Conservation (phyloP, 2,888 invertebrate genomes). For the Phaonia tiefii region DNA sequence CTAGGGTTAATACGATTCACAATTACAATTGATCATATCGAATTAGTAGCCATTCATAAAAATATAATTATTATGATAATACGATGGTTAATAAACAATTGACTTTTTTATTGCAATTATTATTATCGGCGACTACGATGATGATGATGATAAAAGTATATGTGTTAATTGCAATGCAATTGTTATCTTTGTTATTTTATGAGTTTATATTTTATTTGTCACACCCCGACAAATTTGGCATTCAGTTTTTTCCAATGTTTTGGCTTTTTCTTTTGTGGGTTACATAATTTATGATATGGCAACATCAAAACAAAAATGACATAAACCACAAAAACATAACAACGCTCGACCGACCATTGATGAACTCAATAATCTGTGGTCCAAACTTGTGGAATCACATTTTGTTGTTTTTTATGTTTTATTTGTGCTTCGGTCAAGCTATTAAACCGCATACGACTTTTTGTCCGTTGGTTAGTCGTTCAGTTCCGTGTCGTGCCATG, state of each 20-base stretch:
- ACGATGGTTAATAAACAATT: background rate
- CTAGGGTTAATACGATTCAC: too few relatives aligned
- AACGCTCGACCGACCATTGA: slow-evolving; percentile 39
- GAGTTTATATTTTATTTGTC: slow-evolving; percentile 23
- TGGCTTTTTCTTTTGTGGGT: slow-evolving; percentile 9
- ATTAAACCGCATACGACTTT: slow-evolving; percentile 9
- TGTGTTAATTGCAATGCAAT: slow-evolving; percentile 12
- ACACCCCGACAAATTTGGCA: background rate
- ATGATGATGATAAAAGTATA: too few relatives aligned
- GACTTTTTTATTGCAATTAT: background rate
- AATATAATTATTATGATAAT: too few relatives aligned
- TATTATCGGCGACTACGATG: background rate
- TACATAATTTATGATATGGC: slow-evolving; percentile 23
- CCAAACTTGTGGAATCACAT: slow-evolving; percentile 4
- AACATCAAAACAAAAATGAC: slow-evolving; percentile 23
- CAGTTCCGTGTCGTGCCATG: background rate
- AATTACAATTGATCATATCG: too few relatives aligned
- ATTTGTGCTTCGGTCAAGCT: slow-evolving; percentile 4
- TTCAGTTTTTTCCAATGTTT: background rate
- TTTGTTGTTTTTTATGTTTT: background rate
- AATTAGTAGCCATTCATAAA: too few relatives aligned
- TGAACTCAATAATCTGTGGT: slow-evolving; percentile 45
- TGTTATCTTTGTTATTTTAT: slow-evolving; percentile 8
- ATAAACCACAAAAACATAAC: slow-evolving; percentile 28
- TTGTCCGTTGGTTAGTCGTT: background rate